phyloP scores from a whole-genome alignment of 2,113 vertebrate species.

The Asarcornis scutulata region DNA sequence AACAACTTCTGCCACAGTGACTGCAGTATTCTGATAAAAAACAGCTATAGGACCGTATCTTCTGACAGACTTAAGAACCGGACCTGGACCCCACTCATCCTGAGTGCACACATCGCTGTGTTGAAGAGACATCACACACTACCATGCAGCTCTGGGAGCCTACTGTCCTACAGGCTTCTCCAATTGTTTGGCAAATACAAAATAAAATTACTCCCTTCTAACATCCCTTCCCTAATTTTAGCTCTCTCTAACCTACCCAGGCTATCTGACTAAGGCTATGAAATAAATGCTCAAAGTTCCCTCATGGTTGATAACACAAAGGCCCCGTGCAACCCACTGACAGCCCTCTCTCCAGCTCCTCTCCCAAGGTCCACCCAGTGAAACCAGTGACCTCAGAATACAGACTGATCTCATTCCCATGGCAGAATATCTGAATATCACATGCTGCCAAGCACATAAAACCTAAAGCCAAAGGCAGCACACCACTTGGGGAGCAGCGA shows the following conservation, averaged over 20 bases:
- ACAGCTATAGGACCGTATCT: neutral
- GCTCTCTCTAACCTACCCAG: neutral
- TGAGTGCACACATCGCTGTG: fast-evolving
- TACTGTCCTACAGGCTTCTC: neutral
- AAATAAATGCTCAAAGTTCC: neutral
- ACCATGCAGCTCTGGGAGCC: fast-evolving
- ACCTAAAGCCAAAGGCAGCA: neutral
- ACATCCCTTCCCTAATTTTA: neutral
- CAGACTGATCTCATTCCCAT: neutral
- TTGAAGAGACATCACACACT: neutral
- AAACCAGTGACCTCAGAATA: neutral
- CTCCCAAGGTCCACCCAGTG: neutral
- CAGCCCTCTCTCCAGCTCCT: neutral
- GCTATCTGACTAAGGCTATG: neutral
- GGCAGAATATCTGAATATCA: neutral
- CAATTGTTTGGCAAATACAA: neutral
- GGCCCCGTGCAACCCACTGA: neutral
- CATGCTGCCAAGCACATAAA: neutral
- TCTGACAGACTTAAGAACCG: neutral
- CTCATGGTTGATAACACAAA: neutral
- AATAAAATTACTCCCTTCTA: neutral
- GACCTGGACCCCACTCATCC: neutral
- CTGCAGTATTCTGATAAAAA: neutral
- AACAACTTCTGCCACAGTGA: neutral
- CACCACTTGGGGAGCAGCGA: neutral